A percentile compares a stretch with the other conserved stretches of the same genome.
These are phyloP conservation scores for Cyanoderma ruficeps DNA, from an alignment of 2,113 vertebrate species.

Conservation along the genomic window DNA sequence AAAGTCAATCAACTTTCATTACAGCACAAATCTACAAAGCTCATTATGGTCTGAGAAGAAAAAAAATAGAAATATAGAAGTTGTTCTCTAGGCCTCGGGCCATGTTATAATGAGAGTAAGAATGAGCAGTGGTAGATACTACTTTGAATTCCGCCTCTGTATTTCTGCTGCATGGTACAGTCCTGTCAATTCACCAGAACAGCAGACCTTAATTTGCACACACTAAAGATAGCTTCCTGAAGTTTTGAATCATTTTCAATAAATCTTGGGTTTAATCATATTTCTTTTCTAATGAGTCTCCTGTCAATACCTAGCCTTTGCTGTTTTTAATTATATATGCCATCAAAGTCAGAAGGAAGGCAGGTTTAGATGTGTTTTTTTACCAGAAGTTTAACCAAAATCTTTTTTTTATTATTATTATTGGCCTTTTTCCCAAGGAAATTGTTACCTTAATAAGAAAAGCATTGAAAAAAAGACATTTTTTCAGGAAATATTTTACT, in stretches of 20 bases:
- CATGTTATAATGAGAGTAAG: conserved; percentile 72
- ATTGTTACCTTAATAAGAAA: not conserved
- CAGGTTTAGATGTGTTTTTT: not conserved
- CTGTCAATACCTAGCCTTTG: not conserved
- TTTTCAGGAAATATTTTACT: not conserved
- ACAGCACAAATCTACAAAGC: conserved; percentile 69
- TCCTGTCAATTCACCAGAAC: conserved; percentile 12
- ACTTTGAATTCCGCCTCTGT: not conserved
- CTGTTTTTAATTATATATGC: not conserved
- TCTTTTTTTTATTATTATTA: not conserved
- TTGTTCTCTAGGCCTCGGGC: conserved; percentile 59
- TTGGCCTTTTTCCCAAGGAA: not conserved
- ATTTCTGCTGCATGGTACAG: not conserved
- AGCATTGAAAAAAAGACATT: accelerated
- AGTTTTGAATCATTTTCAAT: conserved; percentile 15
- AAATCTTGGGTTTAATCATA: conserved; percentile 8
- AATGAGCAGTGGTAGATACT: not conserved
- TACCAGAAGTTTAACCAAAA: not conserved
- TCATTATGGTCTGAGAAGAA: conserved; percentile 21
- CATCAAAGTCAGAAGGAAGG: not conserved
- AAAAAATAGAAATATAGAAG: conserved; percentile 15
- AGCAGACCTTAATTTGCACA: conserved; percentile 12
- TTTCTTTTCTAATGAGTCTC: not conserved
- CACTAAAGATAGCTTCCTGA: conserved; percentile 46
- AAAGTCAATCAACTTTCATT: conserved; percentile 65